These are phyloP conservation scores for Suricata suricatta DNA, from an alignment of 2,113 vertebrate species.

Conservation along the genomic window DNA sequence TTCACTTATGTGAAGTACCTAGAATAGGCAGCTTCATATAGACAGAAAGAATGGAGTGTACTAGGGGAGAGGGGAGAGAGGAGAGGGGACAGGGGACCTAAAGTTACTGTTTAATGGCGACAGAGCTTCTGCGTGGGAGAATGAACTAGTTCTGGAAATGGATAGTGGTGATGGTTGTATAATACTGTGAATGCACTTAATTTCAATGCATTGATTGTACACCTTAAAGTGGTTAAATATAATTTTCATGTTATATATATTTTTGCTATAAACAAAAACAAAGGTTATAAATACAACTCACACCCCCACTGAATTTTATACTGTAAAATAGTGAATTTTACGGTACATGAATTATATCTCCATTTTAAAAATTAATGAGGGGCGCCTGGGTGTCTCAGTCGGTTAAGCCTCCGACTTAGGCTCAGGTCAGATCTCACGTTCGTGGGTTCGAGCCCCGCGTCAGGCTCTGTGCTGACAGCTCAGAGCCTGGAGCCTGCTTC, in stretches of 20 bases:
- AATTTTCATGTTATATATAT: background rate
- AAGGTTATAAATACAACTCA: background rate
- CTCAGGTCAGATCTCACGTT: no score
- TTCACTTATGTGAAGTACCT: background rate
- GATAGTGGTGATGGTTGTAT: background rate
- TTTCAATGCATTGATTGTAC: background rate
- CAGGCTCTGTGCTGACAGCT: no score
- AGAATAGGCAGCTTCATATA: background rate
- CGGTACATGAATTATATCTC: background rate
- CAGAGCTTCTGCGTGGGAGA: background rate
- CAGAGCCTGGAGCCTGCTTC: no score
- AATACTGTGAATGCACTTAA: background rate
- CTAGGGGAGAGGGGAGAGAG: background rate
- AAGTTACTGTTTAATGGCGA: background rate
- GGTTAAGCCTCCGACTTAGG: no score
- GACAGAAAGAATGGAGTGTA: background rate
- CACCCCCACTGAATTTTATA: background rate
- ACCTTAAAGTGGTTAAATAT: background rate
- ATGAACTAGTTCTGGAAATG: background rate
- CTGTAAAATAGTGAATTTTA: background rate
- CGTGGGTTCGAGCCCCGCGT: no score
- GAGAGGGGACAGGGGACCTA: no score
- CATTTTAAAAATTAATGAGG: background rate
- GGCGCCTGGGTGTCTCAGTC: no score
- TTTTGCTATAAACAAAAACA: background rate